Conservation (phyloP, 1,140 invertebrate species). For the Marisa cornuarietis region DNA sequence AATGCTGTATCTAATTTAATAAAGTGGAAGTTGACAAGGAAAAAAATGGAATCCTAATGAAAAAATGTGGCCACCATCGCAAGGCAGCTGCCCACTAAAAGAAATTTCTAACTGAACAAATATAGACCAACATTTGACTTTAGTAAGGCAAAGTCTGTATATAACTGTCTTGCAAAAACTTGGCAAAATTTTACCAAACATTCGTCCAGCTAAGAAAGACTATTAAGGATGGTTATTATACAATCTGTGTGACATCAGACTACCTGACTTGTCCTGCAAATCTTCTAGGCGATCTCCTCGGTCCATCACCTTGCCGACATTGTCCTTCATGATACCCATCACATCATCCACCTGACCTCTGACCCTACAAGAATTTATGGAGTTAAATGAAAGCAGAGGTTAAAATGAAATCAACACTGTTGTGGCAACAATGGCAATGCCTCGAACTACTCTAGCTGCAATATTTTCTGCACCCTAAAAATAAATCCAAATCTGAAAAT, state of each 20-base stretch:
- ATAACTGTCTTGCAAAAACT: background rate
- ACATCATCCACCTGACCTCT: slow-evolving; percentile 71
- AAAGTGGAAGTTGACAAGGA: too few species aligned
- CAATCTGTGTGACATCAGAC: background rate
- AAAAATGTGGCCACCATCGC: too few species aligned
- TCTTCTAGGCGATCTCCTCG: slow-evolving; percentile 71
- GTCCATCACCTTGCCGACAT: slow-evolving; percentile 71
- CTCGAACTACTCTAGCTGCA: background rate
- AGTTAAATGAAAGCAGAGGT: background rate
- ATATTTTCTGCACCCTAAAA: too few species aligned
- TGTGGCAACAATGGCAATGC: background rate
- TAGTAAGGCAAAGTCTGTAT: background rate
- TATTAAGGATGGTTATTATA: background rate
- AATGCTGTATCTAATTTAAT: too few species aligned
- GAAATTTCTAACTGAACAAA: too few species aligned
- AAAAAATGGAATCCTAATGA: too few species aligned
- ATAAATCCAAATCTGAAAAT: too few species aligned
- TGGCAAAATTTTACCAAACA: too few species aligned
- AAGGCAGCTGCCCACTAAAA: too few species aligned
- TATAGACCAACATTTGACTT: too few species aligned
- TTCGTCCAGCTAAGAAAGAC: background rate
- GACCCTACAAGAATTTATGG: slow-evolving; percentile 31
- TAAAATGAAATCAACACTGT: background rate
- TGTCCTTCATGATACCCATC: slow-evolving; percentile 71
- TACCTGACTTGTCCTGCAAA: slow-evolving; percentile 69